Base-by-base conservation (phyloP, 2,888 invertebrate species). In the Diplolepis rosae region DNA sequence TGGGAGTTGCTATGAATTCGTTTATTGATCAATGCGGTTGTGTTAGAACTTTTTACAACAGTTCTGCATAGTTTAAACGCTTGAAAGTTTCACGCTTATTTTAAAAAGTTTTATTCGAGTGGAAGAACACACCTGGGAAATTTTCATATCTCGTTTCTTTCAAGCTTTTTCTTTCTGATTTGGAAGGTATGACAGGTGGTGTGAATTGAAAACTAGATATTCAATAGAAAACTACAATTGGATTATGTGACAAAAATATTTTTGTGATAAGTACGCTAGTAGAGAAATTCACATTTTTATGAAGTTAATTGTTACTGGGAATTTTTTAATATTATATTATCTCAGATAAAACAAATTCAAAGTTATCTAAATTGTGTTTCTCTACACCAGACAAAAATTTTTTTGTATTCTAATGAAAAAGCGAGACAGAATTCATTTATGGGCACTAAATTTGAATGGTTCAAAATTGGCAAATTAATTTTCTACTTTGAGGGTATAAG, bases 1-100 rank as follows among this genome's bases (percentile, higher is more conserved):
- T 11, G 2, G 24, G 24, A 61, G 24, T 61, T 13, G 13, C n/a
- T 4, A 39, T 32, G 61, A 39, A 61, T 39, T 39, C 24, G 39
- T 61, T 39, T 61, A 39, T 61, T 35, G 61, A 61, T 61, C 61
- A 35, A 35, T 24, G 39, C 61, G 61, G 61, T 61, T 61, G 61
- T 61, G 39, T 61, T 61, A 61, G 39, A 61, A 61, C 39, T 61
- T 61, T 22, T 24, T 35, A 13, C 2, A 13, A 4, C 6, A 56
- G 22, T 56, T 61, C 35, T 61, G 61, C 61, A 61, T 61, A 61
- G 35, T 39, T 61, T 39, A 39, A 61, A 61, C 61, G 24, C 61
- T 61, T 15, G 24, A 61, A 61, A 61, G 61, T 61, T 61, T 39
- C 39, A 24, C 61, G 61, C 35, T 61, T 35, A 61, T 61, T 61